Percentiles rank a stretch among this genome's conserved stretches.
These are phyloP conservation scores for Brachystomella parvula DNA, from an alignment of 1,140 invertebrate species.

Conservation along the genomic window DNA sequence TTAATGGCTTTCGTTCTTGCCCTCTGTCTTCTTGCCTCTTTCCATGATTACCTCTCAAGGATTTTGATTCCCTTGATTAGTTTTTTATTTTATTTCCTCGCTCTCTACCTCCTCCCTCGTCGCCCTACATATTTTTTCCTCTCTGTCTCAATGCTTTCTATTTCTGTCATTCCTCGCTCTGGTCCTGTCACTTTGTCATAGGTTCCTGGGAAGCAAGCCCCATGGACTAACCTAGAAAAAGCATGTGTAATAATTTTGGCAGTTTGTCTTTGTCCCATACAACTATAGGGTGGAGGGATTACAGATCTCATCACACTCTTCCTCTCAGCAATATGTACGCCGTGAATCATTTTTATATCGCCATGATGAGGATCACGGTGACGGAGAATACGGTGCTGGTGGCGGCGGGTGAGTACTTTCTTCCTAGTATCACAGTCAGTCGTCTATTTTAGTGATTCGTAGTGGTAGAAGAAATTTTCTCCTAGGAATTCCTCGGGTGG, in stretches of 20 bases:
- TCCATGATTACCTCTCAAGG: neutral
- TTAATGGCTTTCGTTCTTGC: no score
- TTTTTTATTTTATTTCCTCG: no score
- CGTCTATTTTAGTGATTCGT: neutral
- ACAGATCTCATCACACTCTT: conserved; percentile 3
- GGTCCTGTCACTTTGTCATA: neutral
- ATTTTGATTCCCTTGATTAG: neutral
- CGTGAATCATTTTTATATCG: conserved; percentile 13
- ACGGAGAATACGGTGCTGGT: neutral
- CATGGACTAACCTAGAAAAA: no score
- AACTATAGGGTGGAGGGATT: neutral
- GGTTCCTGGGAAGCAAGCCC: no score
- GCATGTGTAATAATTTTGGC: conserved; percentile 5
- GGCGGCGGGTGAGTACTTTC: conserved; percentile 3
- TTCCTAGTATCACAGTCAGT: no score
- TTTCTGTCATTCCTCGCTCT: neutral
- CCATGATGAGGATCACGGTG: conserved; percentile 1
- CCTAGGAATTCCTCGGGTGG: conserved; percentile 1
- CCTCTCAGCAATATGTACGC: conserved; percentile 6
- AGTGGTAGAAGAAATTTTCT: neutral
- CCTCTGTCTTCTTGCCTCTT: neutral
- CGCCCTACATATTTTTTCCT: neutral
- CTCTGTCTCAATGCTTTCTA: no score
- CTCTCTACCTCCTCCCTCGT: no score
- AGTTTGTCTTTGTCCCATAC: conserved; percentile 1